Conservation (phyloP, 2,888 invertebrate species). For the Pterostichus madidus region DNA sequence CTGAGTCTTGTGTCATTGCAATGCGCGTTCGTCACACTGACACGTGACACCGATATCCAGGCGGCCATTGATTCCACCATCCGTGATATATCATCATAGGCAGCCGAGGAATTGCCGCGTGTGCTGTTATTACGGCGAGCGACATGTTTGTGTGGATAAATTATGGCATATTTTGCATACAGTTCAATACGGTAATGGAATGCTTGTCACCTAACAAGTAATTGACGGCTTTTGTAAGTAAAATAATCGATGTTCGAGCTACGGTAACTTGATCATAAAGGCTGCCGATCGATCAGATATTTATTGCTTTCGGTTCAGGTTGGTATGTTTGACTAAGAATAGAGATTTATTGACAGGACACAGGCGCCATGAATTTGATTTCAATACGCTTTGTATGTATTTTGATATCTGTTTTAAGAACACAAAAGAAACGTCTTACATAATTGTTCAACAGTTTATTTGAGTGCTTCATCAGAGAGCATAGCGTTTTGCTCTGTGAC, state of each 20-base stretch:
- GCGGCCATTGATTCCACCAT: no score
- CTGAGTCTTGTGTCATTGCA: no score
- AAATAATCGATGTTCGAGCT: slow-evolving; percentile 30
- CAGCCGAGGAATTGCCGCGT: slow-evolving; percentile 20
- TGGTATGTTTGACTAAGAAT: slow-evolving; percentile 7
- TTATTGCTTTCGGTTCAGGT: slow-evolving; percentile 3
- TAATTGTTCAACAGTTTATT: no score
- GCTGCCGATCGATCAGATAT: slow-evolving; percentile 25
- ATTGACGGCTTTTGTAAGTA: slow-evolving; percentile 54
- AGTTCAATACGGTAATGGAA: slow-evolving; percentile 58
- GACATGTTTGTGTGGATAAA: slow-evolving; percentile 48
- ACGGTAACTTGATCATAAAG: slow-evolving; percentile 42
- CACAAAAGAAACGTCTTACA: no score
- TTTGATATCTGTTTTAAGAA: neutral
- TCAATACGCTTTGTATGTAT: neutral
- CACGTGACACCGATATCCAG: no score
- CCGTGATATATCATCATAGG: slow-evolving; percentile 46
- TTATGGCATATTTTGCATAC: slow-evolving; percentile 61
- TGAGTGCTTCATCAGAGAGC: no score
- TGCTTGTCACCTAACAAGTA: slow-evolving; percentile 48
- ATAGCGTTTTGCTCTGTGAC: no score
- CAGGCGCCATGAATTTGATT: neutral
- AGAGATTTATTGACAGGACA: neutral
- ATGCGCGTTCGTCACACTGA: no score
- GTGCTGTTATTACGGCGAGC: slow-evolving; percentile 19